Percentiles rank a stretch among this genome's conserved stretches.
Conservation (phyloP, 2,797 vertebrate genomes). For the Anas capensis region DNA sequence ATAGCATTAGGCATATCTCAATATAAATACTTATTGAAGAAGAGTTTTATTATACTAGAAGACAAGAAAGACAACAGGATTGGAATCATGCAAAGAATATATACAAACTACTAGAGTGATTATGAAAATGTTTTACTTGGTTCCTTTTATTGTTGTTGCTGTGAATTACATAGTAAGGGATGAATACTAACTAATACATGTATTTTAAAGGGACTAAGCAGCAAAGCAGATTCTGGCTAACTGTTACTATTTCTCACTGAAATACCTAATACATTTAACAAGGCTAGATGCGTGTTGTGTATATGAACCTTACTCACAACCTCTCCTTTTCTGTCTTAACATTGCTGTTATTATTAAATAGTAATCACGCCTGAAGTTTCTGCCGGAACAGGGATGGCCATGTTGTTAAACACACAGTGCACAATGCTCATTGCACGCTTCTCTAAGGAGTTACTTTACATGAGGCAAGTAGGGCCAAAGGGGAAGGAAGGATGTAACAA, state of each 20-base stretch:
- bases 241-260: not conserved
- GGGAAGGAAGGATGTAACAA: not conserved
- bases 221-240: not conserved
- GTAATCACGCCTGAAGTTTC: not conserved
- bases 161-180: not conserved
- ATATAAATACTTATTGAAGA: not conserved
- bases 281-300: not conserved
- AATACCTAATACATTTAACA: not conserved
- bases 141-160: conserved; percentile 25
- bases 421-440: not conserved
- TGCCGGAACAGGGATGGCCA: not conserved
- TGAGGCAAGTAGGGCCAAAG: not conserved
- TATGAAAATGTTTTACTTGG: not conserved
- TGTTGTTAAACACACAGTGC: not conserved
- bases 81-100: not conserved
- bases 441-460: not conserved
- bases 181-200: conserved; percentile 56
- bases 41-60: not conserved
- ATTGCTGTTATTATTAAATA: conserved; percentile 33
- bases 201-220: conserved; percentile 56
- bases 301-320: not conserved
- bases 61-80: not conserved
- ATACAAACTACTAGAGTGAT: not conserved
- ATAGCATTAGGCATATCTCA: not conserved
- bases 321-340: not conserved